Evolutionary conservation across 2,888 invertebrate genomes (phyloP).

Genomic region (Syrphus vitripennis): DNA sequence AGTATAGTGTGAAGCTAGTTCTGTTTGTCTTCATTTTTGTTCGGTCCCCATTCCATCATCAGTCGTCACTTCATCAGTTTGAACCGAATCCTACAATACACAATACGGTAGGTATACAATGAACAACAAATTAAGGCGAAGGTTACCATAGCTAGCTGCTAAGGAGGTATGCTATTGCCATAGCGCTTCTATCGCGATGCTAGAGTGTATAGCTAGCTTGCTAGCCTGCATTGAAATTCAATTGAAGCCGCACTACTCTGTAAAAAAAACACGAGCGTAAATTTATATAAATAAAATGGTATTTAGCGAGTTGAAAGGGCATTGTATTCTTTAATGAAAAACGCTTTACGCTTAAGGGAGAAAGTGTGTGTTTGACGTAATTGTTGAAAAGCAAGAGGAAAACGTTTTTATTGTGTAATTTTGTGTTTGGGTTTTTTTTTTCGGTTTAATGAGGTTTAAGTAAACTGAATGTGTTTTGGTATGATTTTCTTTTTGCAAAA

Average conservation of each 20-base stretch:
- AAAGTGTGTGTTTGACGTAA: neutral
- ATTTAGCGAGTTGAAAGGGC: conserved; percentile 10
- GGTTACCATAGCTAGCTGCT: conserved; percentile 44
- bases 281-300: conserved; percentile 54
- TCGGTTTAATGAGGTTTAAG: neutral
- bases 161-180: too few species aligned
- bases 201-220: neutral
- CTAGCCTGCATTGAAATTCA: conserved; percentile 38
- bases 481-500: neutral
- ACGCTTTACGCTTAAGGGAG: conserved; percentile 27
- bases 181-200: too few species aligned
- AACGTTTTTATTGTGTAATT: neutral
- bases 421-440: neutral
- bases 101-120: too few species aligned
- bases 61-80: neutral
- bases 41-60: neutral
- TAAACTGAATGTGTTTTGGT: neutral
- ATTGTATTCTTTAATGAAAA: conserved; percentile 31
- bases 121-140: conserved; percentile 59
- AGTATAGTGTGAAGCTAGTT: neutral
- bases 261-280: conserved; percentile 35
- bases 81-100: neutral
- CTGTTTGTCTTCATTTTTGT: neutral
- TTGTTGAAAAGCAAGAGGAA: neutral
- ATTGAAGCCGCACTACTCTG: conserved; percentile 55